Percentiles rank a stretch among this genome's conserved stretches.
Evolutionary conservation across 2,888 invertebrate species (phyloP).

Genomic region (Strigamia transsilvanica): DNA sequence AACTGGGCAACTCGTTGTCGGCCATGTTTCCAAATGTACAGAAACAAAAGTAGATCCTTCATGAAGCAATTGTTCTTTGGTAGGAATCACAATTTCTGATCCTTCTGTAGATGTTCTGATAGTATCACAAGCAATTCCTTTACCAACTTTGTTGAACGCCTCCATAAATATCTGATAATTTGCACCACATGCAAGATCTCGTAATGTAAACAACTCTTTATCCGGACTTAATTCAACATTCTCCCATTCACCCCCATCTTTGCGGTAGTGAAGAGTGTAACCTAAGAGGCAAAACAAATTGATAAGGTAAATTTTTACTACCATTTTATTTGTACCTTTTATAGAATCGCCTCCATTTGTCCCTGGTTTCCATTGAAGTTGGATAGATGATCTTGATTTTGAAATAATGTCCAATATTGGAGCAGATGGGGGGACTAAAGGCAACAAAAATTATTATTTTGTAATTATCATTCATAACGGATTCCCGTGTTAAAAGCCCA

Average conservation of each 20-base stretch:
- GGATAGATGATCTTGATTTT: constrained; percentile 57
- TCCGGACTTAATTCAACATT: constrained; percentile 10
- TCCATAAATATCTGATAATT: constrained; percentile 45
- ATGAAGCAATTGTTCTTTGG: constrained; percentile 28
- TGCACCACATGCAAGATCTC: constrained; percentile 24
- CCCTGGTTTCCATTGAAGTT: constrained; percentile 57
- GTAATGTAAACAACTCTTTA: neutral
- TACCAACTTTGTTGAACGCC: constrained; percentile 38
- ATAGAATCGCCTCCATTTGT: constrained; percentile 50
- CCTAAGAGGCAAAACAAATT: neutral
- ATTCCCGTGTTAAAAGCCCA: neutral
- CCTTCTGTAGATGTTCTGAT: constrained; percentile 33
- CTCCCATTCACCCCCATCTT: constrained; percentile 22
- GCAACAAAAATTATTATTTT: neutral
- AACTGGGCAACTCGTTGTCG: constrained; percentile 23
- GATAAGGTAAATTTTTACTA: neutral
- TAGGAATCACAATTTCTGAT: constrained; percentile 23
- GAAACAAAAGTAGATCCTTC: constrained; percentile 49
- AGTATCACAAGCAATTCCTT: constrained; percentile 10
- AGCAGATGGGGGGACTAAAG: constrained; percentile 58
- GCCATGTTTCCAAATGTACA: constrained; percentile 48
- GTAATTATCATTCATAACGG: neutral
- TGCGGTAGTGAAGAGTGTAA: constrained; percentile 44
- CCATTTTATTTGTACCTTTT: neutral
- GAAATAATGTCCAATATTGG: constrained; percentile 57